phyloP scores from a whole-genome alignment of 2,888 invertebrate genomes.

The Cordilura impudica region DNA sequence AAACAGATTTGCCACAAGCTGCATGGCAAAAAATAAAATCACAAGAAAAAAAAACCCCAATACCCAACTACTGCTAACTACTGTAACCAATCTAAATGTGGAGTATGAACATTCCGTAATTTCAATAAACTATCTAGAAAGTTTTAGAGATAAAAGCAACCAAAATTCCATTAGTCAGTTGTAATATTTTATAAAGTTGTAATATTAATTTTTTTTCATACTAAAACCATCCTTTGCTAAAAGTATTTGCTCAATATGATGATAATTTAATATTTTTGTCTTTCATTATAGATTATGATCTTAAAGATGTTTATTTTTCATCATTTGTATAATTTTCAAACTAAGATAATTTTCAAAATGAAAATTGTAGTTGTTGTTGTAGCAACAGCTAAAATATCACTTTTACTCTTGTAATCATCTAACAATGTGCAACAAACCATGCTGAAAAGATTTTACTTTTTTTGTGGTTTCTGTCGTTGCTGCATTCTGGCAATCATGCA shows the following conservation, averaged over 20 bases:
- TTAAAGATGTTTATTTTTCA: not conserved
- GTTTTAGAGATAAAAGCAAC: not conserved
- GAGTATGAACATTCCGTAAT: constrained; percentile 14
- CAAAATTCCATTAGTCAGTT: not conserved
- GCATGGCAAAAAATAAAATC: not conserved
- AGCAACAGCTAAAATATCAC: not conserved
- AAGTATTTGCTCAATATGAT: not conserved
- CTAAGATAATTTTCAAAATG: not conserved
- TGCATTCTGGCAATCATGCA: constrained; percentile 54
- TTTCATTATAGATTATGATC: not conserved
- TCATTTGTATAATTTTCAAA: not conserved
- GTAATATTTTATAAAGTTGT: not conserved
- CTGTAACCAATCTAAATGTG: not conserved
- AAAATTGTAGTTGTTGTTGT: not conserved
- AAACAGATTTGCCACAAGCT: constrained; percentile 22
- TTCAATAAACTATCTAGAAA: not conserved
- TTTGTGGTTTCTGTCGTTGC: constrained; percentile 34
- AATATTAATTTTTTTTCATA: not conserved
- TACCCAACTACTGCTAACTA: not conserved
- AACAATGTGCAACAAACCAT: constrained; percentile 53
- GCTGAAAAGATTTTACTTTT: constrained; percentile 27
- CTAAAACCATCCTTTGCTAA: not conserved
- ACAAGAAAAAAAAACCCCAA: no score
- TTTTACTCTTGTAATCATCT: constrained; percentile 49
- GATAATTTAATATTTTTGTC: not conserved